These are phyloP conservation scores for Miniopterus natalensis DNA, from an alignment of 2,113 vertebrate genomes.

Conservation along the genomic window DNA sequence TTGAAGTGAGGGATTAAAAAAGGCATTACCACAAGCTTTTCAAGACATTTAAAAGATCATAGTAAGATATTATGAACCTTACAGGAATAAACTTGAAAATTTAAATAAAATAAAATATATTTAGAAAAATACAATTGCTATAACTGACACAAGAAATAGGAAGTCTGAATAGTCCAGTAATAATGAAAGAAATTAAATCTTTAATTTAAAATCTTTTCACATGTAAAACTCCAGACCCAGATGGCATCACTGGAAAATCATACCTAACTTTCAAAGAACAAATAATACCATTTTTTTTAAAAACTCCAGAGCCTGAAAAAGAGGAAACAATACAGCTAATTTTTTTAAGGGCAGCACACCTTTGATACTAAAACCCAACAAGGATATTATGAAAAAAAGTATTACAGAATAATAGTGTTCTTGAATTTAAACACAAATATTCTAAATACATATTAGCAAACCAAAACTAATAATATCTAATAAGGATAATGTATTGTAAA, in stretches of 20 bases:
- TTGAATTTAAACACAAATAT: background rate
- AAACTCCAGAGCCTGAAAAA: background rate
- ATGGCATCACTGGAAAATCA: background rate
- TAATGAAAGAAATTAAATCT: background rate
- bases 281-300: background rate
- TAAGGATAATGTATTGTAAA: background rate
- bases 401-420: background rate
- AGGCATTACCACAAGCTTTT: background rate
- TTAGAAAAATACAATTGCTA: background rate
- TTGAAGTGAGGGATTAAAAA: background rate
- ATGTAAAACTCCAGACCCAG: background rate
- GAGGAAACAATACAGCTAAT: background rate
- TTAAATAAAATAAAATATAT: background rate
- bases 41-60: background rate
- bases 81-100: background rate
- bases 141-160: background rate
- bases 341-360: background rate
- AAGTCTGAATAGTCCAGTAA: background rate
- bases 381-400: background rate
- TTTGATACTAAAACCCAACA: background rate
- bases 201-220: background rate
- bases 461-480: background rate
- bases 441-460: background rate
- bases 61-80: background rate
- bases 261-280: background rate